Base-by-base conservation (phyloP, 1,140 invertebrate species). In the Drosophila sucinea region DNA sequence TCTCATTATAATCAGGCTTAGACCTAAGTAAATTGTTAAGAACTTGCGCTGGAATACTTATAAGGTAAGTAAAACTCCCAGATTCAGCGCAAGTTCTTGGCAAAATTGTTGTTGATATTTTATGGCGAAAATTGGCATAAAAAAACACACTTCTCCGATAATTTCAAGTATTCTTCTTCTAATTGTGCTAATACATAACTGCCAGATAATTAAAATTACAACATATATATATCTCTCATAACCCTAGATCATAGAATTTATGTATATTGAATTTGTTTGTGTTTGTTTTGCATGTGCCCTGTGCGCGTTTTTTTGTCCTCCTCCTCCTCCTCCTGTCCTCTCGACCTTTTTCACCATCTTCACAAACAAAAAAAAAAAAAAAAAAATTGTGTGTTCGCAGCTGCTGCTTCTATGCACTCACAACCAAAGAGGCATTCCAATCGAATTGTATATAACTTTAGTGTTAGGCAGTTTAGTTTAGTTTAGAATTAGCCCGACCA, bases 271-370 rank as follows among this genome's bases (percentile, higher is more conserved):
- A 83, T 79, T 77, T 86, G 84, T 86, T 84, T 89, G 84, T 89
- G 84, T 89, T 87, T 89, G 84, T 89, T 89, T 84, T 89, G 84
- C 84, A 89, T 89, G 84, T 89, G 84, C 80, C 73, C 77, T 62
- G 83, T 80, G 80, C 71, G 74, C 67, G 73, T 79, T 51, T 69
- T 35, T 47, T 69, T 76, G 41, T 57, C 69, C 11, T 38, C 11
- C 8, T 38, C 4, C 30, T 3, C 10, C 35, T 38, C 10, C 4
- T 38, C 3, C 2, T 10, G 3, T 51, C 25, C 25, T 23, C 2
- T 27, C 25, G 25, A 10, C 7, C 7, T 27, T 27, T 3, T 51
- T 51, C 44, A 51, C 44, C 25, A 10, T 38, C 10, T 10, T 17
- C 17, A 17, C 17, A 17, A 17, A 17, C 17, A 17, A 17, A 17